Percentiles rank a stretch among this genome's conserved stretches.
phyloP scores from a whole-genome alignment of 2,888 invertebrate genomes.

The Seladonia tumulorum region DNA sequence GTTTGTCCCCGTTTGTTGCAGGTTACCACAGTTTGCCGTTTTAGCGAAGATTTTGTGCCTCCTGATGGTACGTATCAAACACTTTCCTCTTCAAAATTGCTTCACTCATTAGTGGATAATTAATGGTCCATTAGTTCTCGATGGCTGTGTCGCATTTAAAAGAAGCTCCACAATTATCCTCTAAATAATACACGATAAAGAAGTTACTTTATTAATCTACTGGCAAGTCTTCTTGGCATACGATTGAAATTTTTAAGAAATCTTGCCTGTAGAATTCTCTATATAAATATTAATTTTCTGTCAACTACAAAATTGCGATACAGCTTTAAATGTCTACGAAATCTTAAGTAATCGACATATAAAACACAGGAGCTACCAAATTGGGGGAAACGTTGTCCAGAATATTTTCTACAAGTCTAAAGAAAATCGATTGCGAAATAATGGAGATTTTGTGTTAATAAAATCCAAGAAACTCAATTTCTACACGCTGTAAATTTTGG shows the following conservation, averaged over 20 bases:
- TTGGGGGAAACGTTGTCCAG: too few relatives aligned
- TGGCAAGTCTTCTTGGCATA: not conserved
- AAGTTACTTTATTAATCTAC: not conserved
- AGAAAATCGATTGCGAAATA: not conserved
- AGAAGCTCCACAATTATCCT: not conserved
- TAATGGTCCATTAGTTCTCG: not conserved
- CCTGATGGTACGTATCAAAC: constrained; percentile 90
- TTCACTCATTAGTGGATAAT: not conserved
- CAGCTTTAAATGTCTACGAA: too few relatives aligned
- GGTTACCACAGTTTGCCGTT: constrained; percentile 96
- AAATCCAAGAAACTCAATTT: not conserved
- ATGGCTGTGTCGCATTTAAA: not conserved
- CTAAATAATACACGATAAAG: not conserved
- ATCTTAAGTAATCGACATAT: too few relatives aligned
- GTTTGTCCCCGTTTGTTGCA: constrained; percentile 85
- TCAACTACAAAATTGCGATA: not conserved
- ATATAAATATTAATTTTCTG: not conserved
- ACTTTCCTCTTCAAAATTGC: not conserved
- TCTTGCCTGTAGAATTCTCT: too few relatives aligned
- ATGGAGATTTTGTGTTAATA: not conserved
- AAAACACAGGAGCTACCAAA: too few relatives aligned
- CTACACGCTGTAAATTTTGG: too few relatives aligned
- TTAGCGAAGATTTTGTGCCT: constrained; percentile 96
- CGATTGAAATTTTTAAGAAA: not conserved
- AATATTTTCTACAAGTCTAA: not conserved